Conservation (phyloP, 2,797 vertebrate species). For the Yasuhikotakia modesta region DNA sequence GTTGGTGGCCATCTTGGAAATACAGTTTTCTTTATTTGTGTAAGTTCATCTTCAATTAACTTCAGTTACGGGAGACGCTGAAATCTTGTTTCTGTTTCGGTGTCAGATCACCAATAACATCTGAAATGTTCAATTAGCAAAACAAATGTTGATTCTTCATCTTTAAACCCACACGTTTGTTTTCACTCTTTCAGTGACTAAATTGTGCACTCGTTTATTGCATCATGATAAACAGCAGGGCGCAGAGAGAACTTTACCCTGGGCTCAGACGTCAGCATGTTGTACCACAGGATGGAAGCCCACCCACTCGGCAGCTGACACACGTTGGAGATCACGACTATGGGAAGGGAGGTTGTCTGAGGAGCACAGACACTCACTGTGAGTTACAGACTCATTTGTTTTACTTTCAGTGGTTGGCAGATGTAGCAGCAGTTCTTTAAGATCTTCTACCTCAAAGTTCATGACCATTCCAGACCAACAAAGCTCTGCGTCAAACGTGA, state of each 20-base stretch:
- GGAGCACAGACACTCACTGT: not conserved
- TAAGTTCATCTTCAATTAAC: not conserved
- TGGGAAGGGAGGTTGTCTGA: constrained; percentile 88
- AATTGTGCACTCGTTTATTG: not conserved
- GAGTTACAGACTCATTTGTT: too few relatives aligned
- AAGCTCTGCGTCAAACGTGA: constrained; percentile 87
- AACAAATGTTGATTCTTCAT: too few relatives aligned
- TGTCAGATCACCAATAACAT: too few relatives aligned
- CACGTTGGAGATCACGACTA: constrained; percentile 96
- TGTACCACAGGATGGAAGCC: constrained; percentile 99
- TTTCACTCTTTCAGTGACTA: too few relatives aligned
- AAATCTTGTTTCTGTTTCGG: not conserved
- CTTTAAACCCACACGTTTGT: too few relatives aligned
- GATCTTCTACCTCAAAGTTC: constrained; percentile 85
- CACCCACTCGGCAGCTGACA: constrained; percentile 96
- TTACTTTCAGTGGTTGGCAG: too few relatives aligned
- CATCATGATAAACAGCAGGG: not conserved
- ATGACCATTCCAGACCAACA: constrained; percentile 85
- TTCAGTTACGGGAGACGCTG: not conserved
- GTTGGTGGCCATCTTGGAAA: not conserved
- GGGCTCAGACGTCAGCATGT: constrained; percentile 90
- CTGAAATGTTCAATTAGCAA: too few relatives aligned
- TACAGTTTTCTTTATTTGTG: not conserved
- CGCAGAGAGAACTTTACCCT: constrained; percentile 75
- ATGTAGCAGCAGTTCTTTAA: not conserved